Evolutionary conservation across 2,888 invertebrate species (phyloP).

Genomic region (Oxytorus armatus): DNA sequence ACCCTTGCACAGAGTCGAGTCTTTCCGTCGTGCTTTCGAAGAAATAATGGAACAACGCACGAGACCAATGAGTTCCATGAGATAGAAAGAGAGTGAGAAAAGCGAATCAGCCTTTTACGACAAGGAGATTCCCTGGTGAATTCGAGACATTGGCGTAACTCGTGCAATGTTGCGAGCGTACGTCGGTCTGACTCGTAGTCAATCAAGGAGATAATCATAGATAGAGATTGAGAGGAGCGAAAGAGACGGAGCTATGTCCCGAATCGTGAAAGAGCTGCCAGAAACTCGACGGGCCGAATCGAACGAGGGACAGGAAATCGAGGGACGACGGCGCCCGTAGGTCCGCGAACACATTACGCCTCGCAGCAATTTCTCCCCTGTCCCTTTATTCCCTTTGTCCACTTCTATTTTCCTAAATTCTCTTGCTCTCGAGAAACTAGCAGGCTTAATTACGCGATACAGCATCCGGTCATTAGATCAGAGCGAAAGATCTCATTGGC

Average conservation of each 20-base stretch:
- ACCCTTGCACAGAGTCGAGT: constrained; percentile 49
- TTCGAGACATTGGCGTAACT: constrained; percentile 49
- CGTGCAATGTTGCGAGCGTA: constrained; percentile 55
- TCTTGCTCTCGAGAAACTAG: constrained; percentile 34
- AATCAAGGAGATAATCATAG: constrained; percentile 73
- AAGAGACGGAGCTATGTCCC: constrained; percentile 47
- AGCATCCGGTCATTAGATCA: constrained; percentile 18
- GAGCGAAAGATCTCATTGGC: not conserved
- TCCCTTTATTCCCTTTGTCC: constrained; percentile 14
- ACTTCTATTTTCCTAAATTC: not conserved
- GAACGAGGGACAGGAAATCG: constrained; percentile 65
- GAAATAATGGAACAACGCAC: constrained; percentile 57
- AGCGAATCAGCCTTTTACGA: constrained; percentile 67
- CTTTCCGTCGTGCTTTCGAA: constrained; percentile 41
- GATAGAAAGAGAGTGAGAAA: constrained; percentile 35
- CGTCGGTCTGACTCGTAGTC: constrained; percentile 70
- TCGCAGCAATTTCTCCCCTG: constrained; percentile 39
- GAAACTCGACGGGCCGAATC: constrained; percentile 63
- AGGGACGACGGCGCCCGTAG: constrained; percentile 53
- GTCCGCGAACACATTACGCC: constrained; percentile 51
- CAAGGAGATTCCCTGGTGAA: constrained; percentile 66
- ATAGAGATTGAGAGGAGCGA: constrained; percentile 14
- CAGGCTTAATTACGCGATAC: constrained; percentile 50
- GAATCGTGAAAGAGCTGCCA: constrained; percentile 61
- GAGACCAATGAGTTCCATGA: constrained; percentile 46